phyloP scores from a whole-genome alignment of 2,888 invertebrate genomes.

The Tetranychus piercei region DNA sequence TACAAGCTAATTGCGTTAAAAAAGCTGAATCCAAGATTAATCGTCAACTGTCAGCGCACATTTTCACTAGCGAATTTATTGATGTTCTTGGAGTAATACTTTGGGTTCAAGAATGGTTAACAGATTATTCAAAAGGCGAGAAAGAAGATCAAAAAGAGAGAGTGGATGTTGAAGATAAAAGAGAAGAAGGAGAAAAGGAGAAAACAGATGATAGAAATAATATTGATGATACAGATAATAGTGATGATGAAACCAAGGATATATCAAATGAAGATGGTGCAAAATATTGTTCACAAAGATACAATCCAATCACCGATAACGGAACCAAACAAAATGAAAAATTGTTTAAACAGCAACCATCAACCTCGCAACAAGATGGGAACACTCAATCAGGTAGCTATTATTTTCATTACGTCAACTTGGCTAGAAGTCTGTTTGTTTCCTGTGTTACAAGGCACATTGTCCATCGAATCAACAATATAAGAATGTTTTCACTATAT shows the following conservation, averaged over 20 bases:
- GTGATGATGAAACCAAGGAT: background rate
- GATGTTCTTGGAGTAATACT: background rate
- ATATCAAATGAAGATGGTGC: background rate
- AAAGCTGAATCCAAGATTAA: background rate
- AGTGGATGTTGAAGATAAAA: background rate
- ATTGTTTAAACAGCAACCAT: no score
- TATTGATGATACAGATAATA: background rate
- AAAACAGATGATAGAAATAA: background rate
- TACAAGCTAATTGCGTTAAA: background rate
- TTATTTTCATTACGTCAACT: background rate
- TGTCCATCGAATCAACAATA: background rate
- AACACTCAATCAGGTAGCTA: no score
- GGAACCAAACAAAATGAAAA: background rate
- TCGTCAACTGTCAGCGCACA: slow-evolving; percentile 1
- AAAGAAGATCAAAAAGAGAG: background rate
- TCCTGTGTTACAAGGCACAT: background rate
- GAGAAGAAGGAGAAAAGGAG: background rate
- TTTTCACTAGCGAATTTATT: background rate
- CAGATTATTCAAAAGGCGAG: background rate
- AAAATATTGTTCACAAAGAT: background rate
- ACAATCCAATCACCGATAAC: background rate
- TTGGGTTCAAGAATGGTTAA: background rate
- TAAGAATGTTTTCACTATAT: no score
- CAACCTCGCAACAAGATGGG: no score
- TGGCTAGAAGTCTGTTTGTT: background rate